Evolutionary conservation across 2,888 invertebrate genomes (phyloP), one percentile per base, ranked within the genome.

Genomic region (Parapristionchus giblindavisi): DNA sequence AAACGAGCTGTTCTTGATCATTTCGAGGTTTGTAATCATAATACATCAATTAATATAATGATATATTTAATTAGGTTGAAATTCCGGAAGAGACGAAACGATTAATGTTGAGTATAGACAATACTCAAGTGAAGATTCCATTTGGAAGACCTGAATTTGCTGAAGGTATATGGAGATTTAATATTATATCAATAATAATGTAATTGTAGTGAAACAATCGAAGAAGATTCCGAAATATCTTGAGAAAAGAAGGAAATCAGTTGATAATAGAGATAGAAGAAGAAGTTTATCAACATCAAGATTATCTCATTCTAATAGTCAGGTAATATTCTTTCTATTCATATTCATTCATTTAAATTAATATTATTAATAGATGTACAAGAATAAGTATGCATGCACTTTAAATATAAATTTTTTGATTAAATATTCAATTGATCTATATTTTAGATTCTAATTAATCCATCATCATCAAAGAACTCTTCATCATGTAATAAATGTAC

Each of bases 1-100:
- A 93, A 93, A 87, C 91, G 94, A 89, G 94, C 95, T 51, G 96
- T 97, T 78, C 76, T 83, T 4, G 83, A 83, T 58, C 83, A 83
- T 51, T 83, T 81, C 40, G 79, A 81, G 14, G 77, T 83, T 24
- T 43, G 43, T 43, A 43, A 43, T 43, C 8, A 17, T 43, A 14
- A 14, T 43, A 43, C 17, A 43, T 14, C 8, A 43, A 43, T 43
- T 43, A 17, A 43, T 14, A 43, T 43, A 17, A 43, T 14, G 8
- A 60, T 81, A 11, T 79, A 81, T 54, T 5, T n/a, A 6, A 54
- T 73, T 8, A 73, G 73, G 73, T 60, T 14, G 81, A 80, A 52
- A 83, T 83, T 52, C 83, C 83, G 0, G 83, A 83, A 58, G 81
- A 82, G 68, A 82, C 83, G n/a, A 83, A 83, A 43, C 78, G 80